A percentile compares a stretch with the other conserved stretches of the same genome.
These are phyloP conservation scores for Monoplex corrugatus DNA, from an alignment of 2,888 invertebrate genomes.

Conservation along the genomic window DNA sequence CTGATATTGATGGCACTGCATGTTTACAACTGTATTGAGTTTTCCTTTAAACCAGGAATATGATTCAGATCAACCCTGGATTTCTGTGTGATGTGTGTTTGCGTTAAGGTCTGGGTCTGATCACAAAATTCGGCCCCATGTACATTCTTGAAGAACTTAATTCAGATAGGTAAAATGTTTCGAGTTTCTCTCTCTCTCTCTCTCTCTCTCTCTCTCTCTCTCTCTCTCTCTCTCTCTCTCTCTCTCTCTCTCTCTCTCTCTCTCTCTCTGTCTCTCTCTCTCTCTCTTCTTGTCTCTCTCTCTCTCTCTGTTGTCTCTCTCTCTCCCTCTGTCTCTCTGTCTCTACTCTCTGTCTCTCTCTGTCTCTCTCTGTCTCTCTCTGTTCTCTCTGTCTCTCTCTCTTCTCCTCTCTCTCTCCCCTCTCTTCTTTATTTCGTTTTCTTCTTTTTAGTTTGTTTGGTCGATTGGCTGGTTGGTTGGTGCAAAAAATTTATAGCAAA, in stretches of 20 bases:
- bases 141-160: neutral
- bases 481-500: too few relatives aligned
- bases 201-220: neutral
- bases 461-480: too few relatives aligned
- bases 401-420: conserved; percentile 30
- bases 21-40: neutral
- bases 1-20: too few relatives aligned
- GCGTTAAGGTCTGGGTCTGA: neutral
- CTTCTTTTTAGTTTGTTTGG: too few relatives aligned
- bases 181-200: neutral
- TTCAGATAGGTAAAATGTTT: neutral
- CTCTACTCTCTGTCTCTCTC: too few relatives aligned
- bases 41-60: neutral
- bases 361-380: too few relatives aligned
- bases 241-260: conserved; percentile 35
- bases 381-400: conserved; percentile 29
- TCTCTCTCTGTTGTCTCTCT: conserved; percentile 40
- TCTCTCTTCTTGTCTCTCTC: conserved; percentile 33
- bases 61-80: too few relatives aligned
- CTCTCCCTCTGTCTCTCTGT: conserved; percentile 22
- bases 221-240: conserved; percentile 24
- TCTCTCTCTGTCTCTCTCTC: conserved; percentile 33
- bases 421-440: too few relatives aligned
- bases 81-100: too few relatives aligned
- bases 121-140: neutral